Evolutionary conservation across 1,140 invertebrate genomes (phyloP).

Genomic region (Lepidurus arcticus): DNA sequence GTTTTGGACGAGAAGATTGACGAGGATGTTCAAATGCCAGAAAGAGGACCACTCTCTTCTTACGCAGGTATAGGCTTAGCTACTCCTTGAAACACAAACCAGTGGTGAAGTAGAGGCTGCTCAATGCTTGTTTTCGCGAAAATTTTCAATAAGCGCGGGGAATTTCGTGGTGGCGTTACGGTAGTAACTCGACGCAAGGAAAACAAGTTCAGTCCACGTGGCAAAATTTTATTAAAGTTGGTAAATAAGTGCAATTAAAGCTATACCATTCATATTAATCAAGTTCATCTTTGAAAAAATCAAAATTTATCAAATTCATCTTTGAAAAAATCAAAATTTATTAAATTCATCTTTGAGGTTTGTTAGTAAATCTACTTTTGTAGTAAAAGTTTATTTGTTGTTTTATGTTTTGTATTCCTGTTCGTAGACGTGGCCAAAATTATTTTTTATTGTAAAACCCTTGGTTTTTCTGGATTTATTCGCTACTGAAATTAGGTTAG

Average conservation of each 20-base stretch:
- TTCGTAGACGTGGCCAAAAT: too few relatives aligned
- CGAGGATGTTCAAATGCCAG: conserved; percentile 7
- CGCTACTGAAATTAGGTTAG: too few relatives aligned
- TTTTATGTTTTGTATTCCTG: too few relatives aligned
- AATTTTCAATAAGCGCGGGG: neutral
- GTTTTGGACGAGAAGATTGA: conserved; percentile 40
- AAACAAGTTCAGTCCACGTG: neutral
- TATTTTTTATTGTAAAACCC: too few relatives aligned
- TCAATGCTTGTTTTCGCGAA: neutral
- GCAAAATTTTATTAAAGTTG: neutral
- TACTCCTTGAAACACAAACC: neutral
- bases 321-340: too few relatives aligned
- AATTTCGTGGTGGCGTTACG: neutral
- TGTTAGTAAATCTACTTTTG: too few relatives aligned
- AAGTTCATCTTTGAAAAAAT: too few relatives aligned
- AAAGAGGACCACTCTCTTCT: neutral
- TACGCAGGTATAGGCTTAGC: neutral
- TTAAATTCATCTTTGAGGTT: too few relatives aligned
- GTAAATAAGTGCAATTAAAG: neutral
- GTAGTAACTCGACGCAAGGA: neutral
- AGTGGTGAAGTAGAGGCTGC: neutral
- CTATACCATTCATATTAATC: too few relatives aligned
- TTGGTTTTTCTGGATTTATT: too few relatives aligned
- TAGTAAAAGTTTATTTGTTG: too few relatives aligned
- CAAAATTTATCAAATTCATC: too few relatives aligned